phyloP scores from a whole-genome alignment of 92 coral and sea anemone species.

The Actinostola sp. region DNA sequence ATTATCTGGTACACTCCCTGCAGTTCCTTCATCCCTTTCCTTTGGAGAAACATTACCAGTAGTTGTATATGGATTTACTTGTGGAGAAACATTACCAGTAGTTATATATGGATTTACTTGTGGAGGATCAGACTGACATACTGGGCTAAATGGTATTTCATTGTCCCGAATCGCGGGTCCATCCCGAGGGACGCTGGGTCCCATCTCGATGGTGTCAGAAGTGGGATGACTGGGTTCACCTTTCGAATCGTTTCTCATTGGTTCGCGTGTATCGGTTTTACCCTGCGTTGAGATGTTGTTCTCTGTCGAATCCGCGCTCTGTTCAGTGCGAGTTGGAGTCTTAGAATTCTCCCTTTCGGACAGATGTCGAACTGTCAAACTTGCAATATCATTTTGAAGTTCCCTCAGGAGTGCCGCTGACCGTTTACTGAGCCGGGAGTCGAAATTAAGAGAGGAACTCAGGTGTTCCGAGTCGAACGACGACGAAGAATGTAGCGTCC shows the following conservation, averaged over 20 bases:
- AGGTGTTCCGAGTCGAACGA: conserved; percentile 33
- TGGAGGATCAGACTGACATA: neutral
- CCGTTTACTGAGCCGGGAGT: conserved; percentile 51
- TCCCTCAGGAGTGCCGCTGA: conserved; percentile 56
- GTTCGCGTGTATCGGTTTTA: neutral
- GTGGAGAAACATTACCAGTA: neutral
- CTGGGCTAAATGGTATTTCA: neutral
- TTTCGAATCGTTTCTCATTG: neutral
- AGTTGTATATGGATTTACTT: neutral
- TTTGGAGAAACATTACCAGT: neutral
- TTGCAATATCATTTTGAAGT: conserved; percentile 63
- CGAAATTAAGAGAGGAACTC: conserved; percentile 40
- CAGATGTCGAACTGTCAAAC: conserved; percentile 58
- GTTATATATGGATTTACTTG: neutral
- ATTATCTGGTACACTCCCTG: neutral
- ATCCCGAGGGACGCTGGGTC: neutral
- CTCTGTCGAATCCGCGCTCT: neutral
- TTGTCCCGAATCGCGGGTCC: neutral
- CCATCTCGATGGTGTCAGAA: conserved; percentile 6
- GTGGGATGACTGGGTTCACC: neutral
- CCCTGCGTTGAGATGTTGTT: neutral
- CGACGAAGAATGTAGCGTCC: conserved; percentile 19
- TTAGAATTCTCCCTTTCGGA: conserved; percentile 1
- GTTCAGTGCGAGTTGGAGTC: neutral
- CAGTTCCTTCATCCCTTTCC: neutral